phyloP scores from a whole-genome alignment of 2,888 invertebrate species.

The Drosophila pseudotakahashii region DNA sequence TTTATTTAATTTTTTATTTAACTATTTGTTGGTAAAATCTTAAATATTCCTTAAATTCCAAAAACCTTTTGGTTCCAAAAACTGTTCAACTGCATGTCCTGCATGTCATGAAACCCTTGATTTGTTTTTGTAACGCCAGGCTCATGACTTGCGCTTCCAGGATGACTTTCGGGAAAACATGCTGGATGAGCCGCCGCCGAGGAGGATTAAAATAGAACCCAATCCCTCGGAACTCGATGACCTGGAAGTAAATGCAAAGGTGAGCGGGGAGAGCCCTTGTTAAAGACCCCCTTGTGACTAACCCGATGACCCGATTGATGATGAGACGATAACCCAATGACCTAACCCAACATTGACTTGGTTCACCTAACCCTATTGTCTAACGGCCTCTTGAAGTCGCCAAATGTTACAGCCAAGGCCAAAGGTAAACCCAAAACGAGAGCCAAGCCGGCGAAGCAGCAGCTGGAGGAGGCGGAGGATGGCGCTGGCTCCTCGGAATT shows the following conservation, averaged over 20 bases:
- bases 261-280: constrained; percentile 46
- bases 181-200: constrained; percentile 44
- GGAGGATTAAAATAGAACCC: constrained; percentile 4
- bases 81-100: neutral
- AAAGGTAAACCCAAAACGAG: constrained; percentile 5
- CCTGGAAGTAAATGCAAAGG: constrained; percentile 48
- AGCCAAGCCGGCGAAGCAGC: constrained; percentile 55
- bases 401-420: constrained; percentile 58
- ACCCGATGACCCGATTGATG: constrained; percentile 16
- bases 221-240: constrained; percentile 48
- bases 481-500: constrained; percentile 55
- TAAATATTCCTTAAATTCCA: no score
- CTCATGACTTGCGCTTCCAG: constrained; percentile 48
- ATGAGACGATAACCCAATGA: neutral
- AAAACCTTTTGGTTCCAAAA: no score
- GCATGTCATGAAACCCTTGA: neutral
- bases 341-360: constrained; percentile 28
- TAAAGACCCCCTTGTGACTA: constrained; percentile 50
- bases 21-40: no score
- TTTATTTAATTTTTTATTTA: no score
- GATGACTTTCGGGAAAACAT: constrained; percentile 78
- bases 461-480: constrained; percentile 23
- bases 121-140: constrained; percentile 1
- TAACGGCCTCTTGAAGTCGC: constrained; percentile 52
- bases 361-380: constrained; percentile 31